Conservation (phyloP, 2,797 vertebrate species). For the Perodicticus potto region DNA sequence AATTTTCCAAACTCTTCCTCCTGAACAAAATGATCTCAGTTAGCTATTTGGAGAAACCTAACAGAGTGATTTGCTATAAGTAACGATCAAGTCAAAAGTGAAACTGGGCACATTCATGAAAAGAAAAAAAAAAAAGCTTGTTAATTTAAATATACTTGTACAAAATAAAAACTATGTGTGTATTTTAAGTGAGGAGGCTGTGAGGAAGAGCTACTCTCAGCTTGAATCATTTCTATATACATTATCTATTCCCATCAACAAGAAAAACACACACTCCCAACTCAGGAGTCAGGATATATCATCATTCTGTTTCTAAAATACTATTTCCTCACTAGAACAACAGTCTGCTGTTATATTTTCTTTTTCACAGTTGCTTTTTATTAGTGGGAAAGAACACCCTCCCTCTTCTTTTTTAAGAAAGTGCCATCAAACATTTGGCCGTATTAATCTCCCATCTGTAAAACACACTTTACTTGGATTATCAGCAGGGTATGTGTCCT, state of each 20-base stretch:
- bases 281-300: neutral
- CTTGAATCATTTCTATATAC: neutral
- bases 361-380: slow-evolving; percentile 73
- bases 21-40: neutral
- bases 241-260: neutral
- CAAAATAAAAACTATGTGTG: neutral
- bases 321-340: neutral
- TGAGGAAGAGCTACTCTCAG: neutral
- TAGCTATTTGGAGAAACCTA: neutral
- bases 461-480: slow-evolving; percentile 84
- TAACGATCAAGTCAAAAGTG: neutral
- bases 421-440: slow-evolving; percentile 81
- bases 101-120: slow-evolving; percentile 8
- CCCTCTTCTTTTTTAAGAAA: slow-evolving; percentile 30
- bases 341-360: neutral
- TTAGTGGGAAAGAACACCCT: slow-evolving; percentile 30
- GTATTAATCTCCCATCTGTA: slow-evolving; percentile 85
- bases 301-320: slow-evolving; percentile 32
- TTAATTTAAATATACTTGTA: neutral
- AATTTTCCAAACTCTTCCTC: neutral
- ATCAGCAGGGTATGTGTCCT: slow-evolving; percentile 79
- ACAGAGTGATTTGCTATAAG: neutral
- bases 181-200: neutral
- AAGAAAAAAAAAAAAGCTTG: neutral
- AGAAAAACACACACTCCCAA: too few relatives aligned